Evolutionary conservation across 1,140 invertebrate genomes (phyloP), one percentile per base, ranked within the genome.

Genomic region (Acromyrmex charruanus): DNA sequence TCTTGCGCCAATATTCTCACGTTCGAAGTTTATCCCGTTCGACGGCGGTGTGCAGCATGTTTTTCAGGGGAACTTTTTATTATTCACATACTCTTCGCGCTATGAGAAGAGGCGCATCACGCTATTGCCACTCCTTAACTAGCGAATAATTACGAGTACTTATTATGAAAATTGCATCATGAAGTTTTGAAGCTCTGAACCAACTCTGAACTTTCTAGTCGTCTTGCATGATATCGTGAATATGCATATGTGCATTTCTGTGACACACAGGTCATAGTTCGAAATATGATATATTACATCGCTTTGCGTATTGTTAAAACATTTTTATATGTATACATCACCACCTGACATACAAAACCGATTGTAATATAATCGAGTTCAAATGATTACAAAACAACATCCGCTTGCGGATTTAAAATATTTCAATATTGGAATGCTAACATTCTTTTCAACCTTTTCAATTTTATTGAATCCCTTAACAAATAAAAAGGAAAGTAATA

Each of bases 51-150:
- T 31, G 59, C 31, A 49, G 84, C 63, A 74, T 82, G 65, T 87
- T 31, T 89, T 77, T 39, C 44, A 28, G 3, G 16, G n/a, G 16
- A 53, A 89, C 89, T 72, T 89, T 89, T 89, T 87, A 90, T 90
- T 84, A 75, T 81, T 75, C 77, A 66, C 44, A 49, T 89, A 87
- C 44, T 84, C 77, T 66, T 14, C 53, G 2, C 44, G 75, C 25
- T 82, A 69, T 6, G 49, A 81, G 14, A 74, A 7, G 35, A 63
- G 44, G 18, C 39, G 39, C 3, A 49, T n/a, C 14, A 10, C 69
- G n/a, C 5, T 14, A 18, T 61, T n/a, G 39, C 18, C 12, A 4
- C 10, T 14, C 16, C 3, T 35, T 82, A 59, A 66, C 28, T 12
- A 39, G 28, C 49, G 63, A 44, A 18, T 14, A 69, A 74, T 74